These are phyloP conservation scores for Lethocerus indicus DNA, from an alignment of 1,140 invertebrate species.

Conservation along the genomic window DNA sequence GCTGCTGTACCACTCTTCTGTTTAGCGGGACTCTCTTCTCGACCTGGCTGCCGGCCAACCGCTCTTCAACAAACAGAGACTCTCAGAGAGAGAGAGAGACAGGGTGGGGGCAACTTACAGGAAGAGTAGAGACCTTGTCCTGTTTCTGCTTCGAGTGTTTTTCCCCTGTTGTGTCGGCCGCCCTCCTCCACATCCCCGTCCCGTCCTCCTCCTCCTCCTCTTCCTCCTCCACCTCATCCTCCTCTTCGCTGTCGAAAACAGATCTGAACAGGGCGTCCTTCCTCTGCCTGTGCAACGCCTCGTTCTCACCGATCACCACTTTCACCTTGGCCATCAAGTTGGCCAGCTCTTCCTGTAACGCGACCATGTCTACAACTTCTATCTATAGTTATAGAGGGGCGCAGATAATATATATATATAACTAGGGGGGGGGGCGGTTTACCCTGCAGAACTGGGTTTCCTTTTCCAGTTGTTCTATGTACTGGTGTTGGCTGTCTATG, in stretches of 20 bases:
- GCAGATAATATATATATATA: background rate
- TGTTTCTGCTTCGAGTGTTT: too few relatives aligned
- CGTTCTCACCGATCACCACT: constrained; percentile 52
- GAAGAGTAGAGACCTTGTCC: too few relatives aligned
- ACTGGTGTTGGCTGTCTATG: constrained; percentile 69
- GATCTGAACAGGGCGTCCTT: constrained; percentile 38
- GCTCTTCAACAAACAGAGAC: too few relatives aligned
- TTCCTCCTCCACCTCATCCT: constrained; percentile 23
- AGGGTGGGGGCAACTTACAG: too few relatives aligned
- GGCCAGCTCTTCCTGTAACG: constrained; percentile 42
- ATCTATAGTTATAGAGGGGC: too few relatives aligned
- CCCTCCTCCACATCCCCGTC: too few relatives aligned
- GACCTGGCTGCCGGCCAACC: background rate
- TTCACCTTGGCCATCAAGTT: constrained; percentile 56
- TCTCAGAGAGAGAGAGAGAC: too few relatives aligned
- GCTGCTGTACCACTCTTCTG: background rate
- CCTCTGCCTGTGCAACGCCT: constrained; percentile 53
- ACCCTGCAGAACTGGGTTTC: constrained; percentile 62
- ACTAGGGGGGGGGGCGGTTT: constrained; percentile 13
- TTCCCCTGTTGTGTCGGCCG: too few relatives aligned
- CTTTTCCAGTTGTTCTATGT: constrained; percentile 63
- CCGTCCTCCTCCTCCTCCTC: background rate
- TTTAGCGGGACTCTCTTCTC: background rate
- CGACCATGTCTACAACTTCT: too few relatives aligned
- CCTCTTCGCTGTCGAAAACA: constrained; percentile 29